Evolutionary conservation across 2,888 invertebrate species (phyloP).

Genomic region (Celastrina argiolus): DNA sequence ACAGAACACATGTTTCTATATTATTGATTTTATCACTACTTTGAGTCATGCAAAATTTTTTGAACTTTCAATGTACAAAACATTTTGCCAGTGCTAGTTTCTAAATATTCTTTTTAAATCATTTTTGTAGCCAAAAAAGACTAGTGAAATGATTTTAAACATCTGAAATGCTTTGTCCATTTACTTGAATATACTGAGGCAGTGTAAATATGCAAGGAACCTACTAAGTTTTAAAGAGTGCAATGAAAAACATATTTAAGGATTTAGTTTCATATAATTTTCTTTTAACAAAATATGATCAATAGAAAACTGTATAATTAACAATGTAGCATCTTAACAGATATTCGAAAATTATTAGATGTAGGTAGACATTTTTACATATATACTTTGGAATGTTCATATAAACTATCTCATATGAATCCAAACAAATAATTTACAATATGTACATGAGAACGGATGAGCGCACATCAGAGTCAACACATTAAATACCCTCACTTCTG

Average conservation of each 20-base stretch:
- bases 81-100: too few relatives aligned
- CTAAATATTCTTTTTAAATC: too few relatives aligned
- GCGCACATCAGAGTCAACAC: conserved; percentile 36
- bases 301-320: conserved; percentile 79
- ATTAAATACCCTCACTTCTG: conserved; percentile 39
- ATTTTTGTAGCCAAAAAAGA: too few relatives aligned
- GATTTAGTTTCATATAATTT: conserved; percentile 79
- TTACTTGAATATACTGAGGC: background rate
- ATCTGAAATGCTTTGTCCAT: too few relatives aligned
- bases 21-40: too few relatives aligned
- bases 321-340: conserved; percentile 77
- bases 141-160: too few relatives aligned
- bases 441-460: conserved; percentile 33
- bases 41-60: too few relatives aligned
- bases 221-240: conserved; percentile 23
- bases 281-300: conserved; percentile 76
- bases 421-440: conserved; percentile 45
- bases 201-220: background rate
- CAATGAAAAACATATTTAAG: conserved; percentile 61
- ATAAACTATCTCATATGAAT: conserved; percentile 73
- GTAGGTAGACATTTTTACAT: conserved; percentile 71
- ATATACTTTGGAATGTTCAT: conserved; percentile 78
- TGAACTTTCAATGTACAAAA: too few relatives aligned
- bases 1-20: too few relatives aligned
- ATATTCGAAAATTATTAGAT: conserved; percentile 76